Base-by-base conservation (phyloP, 2,888 invertebrate species). In the Luperina nickerlii region DNA sequence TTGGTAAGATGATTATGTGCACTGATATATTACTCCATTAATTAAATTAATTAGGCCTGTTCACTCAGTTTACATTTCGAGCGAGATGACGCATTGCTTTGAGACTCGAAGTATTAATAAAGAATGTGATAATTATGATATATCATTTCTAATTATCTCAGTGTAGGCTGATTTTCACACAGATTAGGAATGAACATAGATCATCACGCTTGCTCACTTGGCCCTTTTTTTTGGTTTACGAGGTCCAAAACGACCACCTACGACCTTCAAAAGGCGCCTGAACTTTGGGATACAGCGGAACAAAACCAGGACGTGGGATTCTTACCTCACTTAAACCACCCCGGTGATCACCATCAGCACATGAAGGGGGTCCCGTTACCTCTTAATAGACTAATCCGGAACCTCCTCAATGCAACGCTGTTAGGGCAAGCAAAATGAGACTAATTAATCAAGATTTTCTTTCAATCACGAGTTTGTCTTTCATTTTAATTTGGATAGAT, bases 21-120 rank as follows among this genome's bases (percentile, higher is more conserved):
- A 78, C 63, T 78, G 78, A 82, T 82, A 72, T 82, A 82, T 78
- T 83, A 78, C 78, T 63, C 71, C 67, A 82, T 82, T 78, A 83
- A 82, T 82, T 82, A 78, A 72, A 82, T 83, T 83, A 82, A 82
- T 82, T 83, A 82, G 67, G 67, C 54, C 78, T 68, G 62, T 78
- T 78, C 83, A 78, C 78, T 83, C 81, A 42, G 78, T 83, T 83
- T 83, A 78, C 54, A 72, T 81, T 81, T 83, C 78, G 57, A 72
- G 57, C 63, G 32, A 72, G 67, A 78, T 78, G 67, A 82, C 62
- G 67, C 32, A 83, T 83, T 72, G 83, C 67, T 68, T n/a, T 51
- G 81, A 82, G 15, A 5, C 32, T 27, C 69, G 20, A 69, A 69
- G n/a, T 76, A 65, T 20, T 81, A 76, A 51, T 81, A 76, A 82